phyloP scores from a whole-genome alignment of 2,113 vertebrate genomes.

The Forbesichthys papilliferus region DNA sequence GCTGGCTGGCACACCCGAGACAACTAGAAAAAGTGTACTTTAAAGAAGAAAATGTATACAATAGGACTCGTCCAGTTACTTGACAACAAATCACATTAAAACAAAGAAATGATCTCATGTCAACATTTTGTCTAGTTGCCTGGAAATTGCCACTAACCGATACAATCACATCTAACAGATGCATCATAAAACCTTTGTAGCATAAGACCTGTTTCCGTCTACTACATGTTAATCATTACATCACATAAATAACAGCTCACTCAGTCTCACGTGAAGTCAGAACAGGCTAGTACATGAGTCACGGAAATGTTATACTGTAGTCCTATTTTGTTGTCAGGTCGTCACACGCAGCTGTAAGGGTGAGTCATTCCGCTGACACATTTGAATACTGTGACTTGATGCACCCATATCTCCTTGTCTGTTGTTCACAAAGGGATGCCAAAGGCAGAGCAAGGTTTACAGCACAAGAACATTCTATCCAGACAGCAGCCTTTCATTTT shows the following conservation, averaged over 20 bases:
- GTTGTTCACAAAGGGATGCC: neutral
- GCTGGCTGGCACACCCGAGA: too few species aligned
- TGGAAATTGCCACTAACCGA: conserved; percentile 6
- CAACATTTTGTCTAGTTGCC: conserved; percentile 15
- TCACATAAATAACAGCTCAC: conserved; percentile 6
- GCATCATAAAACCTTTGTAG: conserved; percentile 20
- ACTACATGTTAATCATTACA: conserved; percentile 61
- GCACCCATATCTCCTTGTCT: neutral
- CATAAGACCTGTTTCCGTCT: conserved; percentile 48
- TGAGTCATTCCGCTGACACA: neutral
- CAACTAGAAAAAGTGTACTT: too few species aligned
- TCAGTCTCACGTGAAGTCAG: neutral
- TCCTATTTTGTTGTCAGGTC: neutral
- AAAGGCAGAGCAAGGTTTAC: neutral
- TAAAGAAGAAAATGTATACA: too few species aligned
- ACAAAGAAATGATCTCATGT: neutral
- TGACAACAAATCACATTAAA: neutral
- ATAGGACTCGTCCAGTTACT: too few species aligned
- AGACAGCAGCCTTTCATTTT: too few species aligned
- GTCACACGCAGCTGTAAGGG: conserved; percentile 19
- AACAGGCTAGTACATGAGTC: conserved; percentile 15
- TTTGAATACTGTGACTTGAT: neutral
- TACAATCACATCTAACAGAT: conserved; percentile 13
- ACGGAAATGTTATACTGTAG: neutral
- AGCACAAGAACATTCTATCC: too few species aligned